Evolutionary conservation across 2,797 vertebrate species (phyloP), one percentile per base, ranked within the genome.

Genomic region (Dromococcyx pavoninus): DNA sequence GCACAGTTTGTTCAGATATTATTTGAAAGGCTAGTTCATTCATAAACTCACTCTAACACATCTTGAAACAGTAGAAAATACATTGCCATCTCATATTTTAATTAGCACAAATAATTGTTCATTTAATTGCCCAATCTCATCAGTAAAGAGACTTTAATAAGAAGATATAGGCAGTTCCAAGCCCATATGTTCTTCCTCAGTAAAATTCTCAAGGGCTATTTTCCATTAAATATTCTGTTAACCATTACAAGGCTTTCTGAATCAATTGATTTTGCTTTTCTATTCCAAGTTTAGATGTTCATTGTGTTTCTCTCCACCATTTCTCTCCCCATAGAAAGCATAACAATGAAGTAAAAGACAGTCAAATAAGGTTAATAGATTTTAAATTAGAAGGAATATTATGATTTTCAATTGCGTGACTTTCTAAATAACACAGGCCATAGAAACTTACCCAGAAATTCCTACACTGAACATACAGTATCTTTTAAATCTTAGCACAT

Each of bases 161-260:
- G 89, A 84, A 86, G 62, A 91, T 28, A n/a, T 39, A 56, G 43
- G 32, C 62, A 76, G 33, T 92, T 94, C 50, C 57, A 89, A 94
- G 80, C 35, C 95, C 54, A 8, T 13, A 10, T 58, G 57, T 17
- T 48, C 11, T 35, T 81, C 58, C 30, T 28, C 6, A 67, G 37
- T 73, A 95, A 97, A 95, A 96, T 82, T 94, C 90, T 96, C 87
- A 95, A 89, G 93, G 82, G 61, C 13, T 54, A n/a, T 94, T 97
- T 97, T 95, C 67, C 93, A 64, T 95, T 95, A 89, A 66, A 44
- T 84, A 75, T 73, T 85, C 61, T 85, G 58, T 86, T 97, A 97
- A 96, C 71, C 62, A 44, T 65, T 92, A 48, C 0, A 4, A 57
- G 18, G 10, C 69, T 67, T 61, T 82, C 51, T 92, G 51, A 81